Base-by-base conservation (phyloP, 2,113 vertebrate species). In the Chloropsis cyanopogon region DNA sequence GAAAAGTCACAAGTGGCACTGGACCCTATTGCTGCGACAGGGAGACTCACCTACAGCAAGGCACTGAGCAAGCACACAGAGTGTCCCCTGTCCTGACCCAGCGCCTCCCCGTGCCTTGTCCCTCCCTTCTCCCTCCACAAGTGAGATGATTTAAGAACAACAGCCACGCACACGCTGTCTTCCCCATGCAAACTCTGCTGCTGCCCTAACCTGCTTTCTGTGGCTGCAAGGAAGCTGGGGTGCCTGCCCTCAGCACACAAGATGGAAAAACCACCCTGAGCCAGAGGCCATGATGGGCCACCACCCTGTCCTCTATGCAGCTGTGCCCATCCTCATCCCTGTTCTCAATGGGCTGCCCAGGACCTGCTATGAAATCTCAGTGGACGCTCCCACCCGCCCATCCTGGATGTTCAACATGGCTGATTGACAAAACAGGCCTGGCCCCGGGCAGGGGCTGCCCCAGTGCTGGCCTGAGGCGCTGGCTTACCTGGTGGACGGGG, bases 161-260 rank as follows among this genome's bases (percentile, higher is more conserved):
- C 0, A 0, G 49, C 70, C 23, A 4, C 1, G 0, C 53, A 10
- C 71, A 39, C 0, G 1, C 39, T 14, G 6, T 39, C 70, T 52
- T 78, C 59, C 78, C 88, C 35, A 1, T 1, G n/a, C 68, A 47
- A 83, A 52, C 28, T 47, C 68, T 35, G 37, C 72, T 7, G 4
- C 49, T 33, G 49, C 63, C 10, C 3, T 35, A 68, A 24, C 44
- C 80, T 83, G 80, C 71, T 83, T 77, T 56, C 42, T 49, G 71
- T 77, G 80, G 35, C 56, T 63, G 31, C 17, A 31, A 77, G 42
- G 71, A 75, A 57, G 37, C 65, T 10, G 53, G 25, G 59, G 33
- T 31, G 15, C 17, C 6, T 8, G 29, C 28, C 54, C 59, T 90
- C 2, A 3, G 60, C 12, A 31, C 4, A 5, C 42, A 61, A 78